Base-by-base conservation (phyloP, 1,140 invertebrate species). In the Zelostemma sp. region DNA sequence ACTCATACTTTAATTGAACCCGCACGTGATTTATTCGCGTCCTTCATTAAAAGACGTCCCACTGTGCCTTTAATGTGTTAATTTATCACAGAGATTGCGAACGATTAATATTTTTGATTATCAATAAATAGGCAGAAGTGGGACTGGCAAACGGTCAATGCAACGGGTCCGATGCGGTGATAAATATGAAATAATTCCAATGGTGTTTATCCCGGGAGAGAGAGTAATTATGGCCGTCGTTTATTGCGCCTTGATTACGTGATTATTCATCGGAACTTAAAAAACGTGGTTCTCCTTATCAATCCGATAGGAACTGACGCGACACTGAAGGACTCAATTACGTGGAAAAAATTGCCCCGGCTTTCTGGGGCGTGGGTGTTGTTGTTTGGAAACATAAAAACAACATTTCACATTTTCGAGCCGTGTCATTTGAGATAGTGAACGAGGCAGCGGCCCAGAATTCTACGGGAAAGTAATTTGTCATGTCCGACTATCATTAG, bases 401-500 rank as follows among this genome's bases (percentile, higher is more conserved):
- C 60, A 64, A 72, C 64, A 51, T 46, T 68, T 68, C 69, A 61
- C 50, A 51, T 35, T 60, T 64, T 72, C 48, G 69, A 72, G 59
- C 46, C 48, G 28, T 64, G 67, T 68, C 69, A 56, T 54, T 57
- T 57, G 60, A 64, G 57, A 60, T 68, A 68, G 64, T 65, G 57
- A 58, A 65, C 66, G 54, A 71, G 58, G 65, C 62, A 55, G 62
- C 56, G 62, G 77, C 72, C 67, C 70, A 71, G 72, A 63, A 74
- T 77, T 68, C 64, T 58, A 64, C 50, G 31, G 15, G 51, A 54
- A 48, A 60, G 46, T 50, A 55, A 80, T 80, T 80, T 78, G 79
- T 80, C 77, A 80, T 57, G 49, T 38, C 47, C 15, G 47, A 31
- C 41, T 51, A 62, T 65, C 76, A 73, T 78, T 75, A 77, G 74